A percentile compares a stretch with the other conserved stretches of the same genome.
These are phyloP conservation scores for Hozukius guyotensis DNA, from an alignment of 2,797 vertebrate genomes.

Conservation along the genomic window DNA sequence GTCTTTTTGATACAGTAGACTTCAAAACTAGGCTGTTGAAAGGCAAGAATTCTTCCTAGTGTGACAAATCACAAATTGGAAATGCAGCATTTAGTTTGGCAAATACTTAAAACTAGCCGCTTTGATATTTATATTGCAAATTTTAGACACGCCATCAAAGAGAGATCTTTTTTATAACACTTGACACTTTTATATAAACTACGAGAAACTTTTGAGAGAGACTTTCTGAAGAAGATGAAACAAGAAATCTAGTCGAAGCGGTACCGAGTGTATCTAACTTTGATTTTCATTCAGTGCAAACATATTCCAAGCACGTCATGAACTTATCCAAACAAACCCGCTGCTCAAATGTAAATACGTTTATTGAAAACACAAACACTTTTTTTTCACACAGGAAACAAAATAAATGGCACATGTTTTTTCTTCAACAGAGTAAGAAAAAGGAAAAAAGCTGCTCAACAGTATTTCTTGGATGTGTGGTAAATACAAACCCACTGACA, in stretches of 20 bases:
- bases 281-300: neutral
- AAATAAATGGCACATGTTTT: constrained; percentile 68
- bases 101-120: neutral
- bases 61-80: constrained; percentile 5
- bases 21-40: constrained; percentile 9
- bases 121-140: neutral
- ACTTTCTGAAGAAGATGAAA: neutral
- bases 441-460: constrained; percentile 27
- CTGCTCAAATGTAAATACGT: constrained; percentile 59
- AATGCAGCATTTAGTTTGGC: neutral
- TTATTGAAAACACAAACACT: constrained; percentile 79
- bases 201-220: neutral
- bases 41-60: neutral
- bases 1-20: neutral
- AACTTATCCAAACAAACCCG: constrained; percentile 14
- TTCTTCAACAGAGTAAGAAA: constrained; percentile 36
- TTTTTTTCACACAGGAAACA: constrained; percentile 50
- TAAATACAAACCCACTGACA: constrained; percentile 54
- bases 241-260: constrained; percentile 1
- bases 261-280: neutral
- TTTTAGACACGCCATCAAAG: constrained; percentile 1
- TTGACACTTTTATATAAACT: neutral
- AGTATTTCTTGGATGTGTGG: constrained; percentile 23
- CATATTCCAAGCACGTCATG: neutral
- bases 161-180: neutral